Percentiles rank a stretch among this genome's conserved stretches.
Conservation (phyloP, 2,113 vertebrate species). For the Scomber japonicus region DNA sequence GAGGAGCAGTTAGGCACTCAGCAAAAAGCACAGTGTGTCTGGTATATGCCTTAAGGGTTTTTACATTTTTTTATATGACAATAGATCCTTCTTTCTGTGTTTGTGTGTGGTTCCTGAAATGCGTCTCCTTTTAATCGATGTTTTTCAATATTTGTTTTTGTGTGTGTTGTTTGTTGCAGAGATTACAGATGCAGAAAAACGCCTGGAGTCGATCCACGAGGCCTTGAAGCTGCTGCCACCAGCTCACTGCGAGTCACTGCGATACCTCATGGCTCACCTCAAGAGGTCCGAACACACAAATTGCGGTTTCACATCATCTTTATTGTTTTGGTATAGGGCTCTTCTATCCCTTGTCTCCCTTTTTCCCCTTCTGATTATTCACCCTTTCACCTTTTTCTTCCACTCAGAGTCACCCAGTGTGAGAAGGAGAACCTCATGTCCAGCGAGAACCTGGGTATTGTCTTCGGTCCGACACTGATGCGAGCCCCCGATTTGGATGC, state of each 20-base stretch:
- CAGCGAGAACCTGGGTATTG: slow-evolving; percentile 95
- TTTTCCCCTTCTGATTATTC: neutral
- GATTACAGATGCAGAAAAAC: slow-evolving; percentile 92
- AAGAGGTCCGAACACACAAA: slow-evolving; percentile 88
- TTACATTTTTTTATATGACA: neutral
- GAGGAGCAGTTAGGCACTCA: no score
- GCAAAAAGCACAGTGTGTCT: no score
- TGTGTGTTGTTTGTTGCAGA: slow-evolving; percentile 81
- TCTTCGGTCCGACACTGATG: slow-evolving; percentile 91
- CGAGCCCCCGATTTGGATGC: slow-evolving; percentile 92
- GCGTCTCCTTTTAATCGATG: neutral
- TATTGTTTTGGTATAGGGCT: no score
- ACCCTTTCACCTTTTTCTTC: neutral
- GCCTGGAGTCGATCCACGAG: slow-evolving; percentile 95
- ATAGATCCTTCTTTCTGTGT: neutral
- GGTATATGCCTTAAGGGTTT: no score
- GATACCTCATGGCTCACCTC: slow-evolving; percentile 99
- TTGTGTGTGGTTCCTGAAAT: neutral
- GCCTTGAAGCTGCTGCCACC: slow-evolving; percentile 95
- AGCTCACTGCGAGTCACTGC: slow-evolving; percentile 96
- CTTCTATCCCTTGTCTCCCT: no score
- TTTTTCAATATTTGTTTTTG: neutral
- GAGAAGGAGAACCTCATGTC: slow-evolving; percentile 96
- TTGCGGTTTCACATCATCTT: neutral
- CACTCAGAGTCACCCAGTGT: slow-evolving; percentile 88